phyloP scores from a whole-genome alignment of 2,797 vertebrate genomes.

The Taenioides sp. region DNA sequence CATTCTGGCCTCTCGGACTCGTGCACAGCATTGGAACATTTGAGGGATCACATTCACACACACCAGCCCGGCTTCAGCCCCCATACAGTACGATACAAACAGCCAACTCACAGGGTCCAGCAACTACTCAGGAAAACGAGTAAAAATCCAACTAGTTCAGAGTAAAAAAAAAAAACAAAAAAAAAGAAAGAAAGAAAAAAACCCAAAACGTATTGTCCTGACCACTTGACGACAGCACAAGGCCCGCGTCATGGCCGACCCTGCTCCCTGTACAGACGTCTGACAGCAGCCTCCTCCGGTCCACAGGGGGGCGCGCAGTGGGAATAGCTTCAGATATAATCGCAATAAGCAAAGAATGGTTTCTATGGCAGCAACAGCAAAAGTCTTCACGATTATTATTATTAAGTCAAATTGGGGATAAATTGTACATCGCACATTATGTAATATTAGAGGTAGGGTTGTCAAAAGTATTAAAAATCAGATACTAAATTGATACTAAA shows the following conservation, averaged over 20 bases:
- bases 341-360: neutral
- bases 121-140: slow-evolving; percentile 31
- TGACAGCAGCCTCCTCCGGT: slow-evolving; percentile 25
- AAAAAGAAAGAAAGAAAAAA: neutral
- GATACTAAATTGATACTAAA: no score
- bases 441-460: no score
- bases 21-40: slow-evolving; percentile 20
- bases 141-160: slow-evolving; percentile 19
- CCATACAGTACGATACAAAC: slow-evolving; percentile 54
- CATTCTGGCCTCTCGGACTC: slow-evolving; percentile 67
- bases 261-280: slow-evolving; percentile 20
- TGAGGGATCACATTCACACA: slow-evolving; percentile 40
- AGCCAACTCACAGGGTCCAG: slow-evolving; percentile 45
- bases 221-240: slow-evolving; percentile 27
- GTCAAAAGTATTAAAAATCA: no score
- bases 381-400: neutral
- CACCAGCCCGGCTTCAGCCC: slow-evolving; percentile 18
- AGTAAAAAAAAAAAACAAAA: slow-evolving; percentile 41
- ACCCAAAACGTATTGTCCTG: slow-evolving; percentile 26
- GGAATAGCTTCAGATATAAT: neutral
- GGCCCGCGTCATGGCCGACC: slow-evolving; percentile 19
- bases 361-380: neutral
- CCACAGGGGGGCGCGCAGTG: neutral
- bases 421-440: neutral
- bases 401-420: neutral